phyloP scores from a whole-genome alignment of 2,113 vertebrate species.

The Lamprologus speciosus region DNA sequence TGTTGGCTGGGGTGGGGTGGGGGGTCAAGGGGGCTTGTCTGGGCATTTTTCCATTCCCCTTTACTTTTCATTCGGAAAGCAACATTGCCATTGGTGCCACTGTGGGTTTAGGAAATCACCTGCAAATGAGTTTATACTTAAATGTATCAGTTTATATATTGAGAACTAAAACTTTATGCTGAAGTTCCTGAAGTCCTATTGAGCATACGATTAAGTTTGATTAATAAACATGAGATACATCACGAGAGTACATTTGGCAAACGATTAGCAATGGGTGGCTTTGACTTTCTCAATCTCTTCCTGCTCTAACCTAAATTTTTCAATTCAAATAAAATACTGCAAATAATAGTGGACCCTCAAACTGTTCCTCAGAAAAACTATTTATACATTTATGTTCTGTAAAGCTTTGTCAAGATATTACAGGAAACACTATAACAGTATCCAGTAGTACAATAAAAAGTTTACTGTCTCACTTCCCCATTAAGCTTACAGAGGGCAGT shows the following conservation, averaged over 20 bases:
- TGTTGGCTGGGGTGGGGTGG: neutral
- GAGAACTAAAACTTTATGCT: neutral
- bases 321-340: neutral
- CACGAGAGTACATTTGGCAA: neutral
- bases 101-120: neutral
- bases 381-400: neutral
- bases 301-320: neutral
- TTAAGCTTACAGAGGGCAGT: neutral
- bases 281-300: neutral
- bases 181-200: neutral
- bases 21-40: too few relatives aligned
- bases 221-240: neutral
- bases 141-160: neutral
- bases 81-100: neutral
- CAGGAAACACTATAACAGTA: neutral
- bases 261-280: neutral
- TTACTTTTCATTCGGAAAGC: neutral
- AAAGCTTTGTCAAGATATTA: neutral
- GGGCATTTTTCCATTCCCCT: neutral
- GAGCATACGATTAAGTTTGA: neutral
- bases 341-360: neutral
- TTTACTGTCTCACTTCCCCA: neutral
- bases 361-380: neutral
- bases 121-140: neutral
- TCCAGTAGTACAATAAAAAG: neutral